phyloP scores from a whole-genome alignment of 2,113 vertebrate species.

The Probosciger aterrimus region DNA sequence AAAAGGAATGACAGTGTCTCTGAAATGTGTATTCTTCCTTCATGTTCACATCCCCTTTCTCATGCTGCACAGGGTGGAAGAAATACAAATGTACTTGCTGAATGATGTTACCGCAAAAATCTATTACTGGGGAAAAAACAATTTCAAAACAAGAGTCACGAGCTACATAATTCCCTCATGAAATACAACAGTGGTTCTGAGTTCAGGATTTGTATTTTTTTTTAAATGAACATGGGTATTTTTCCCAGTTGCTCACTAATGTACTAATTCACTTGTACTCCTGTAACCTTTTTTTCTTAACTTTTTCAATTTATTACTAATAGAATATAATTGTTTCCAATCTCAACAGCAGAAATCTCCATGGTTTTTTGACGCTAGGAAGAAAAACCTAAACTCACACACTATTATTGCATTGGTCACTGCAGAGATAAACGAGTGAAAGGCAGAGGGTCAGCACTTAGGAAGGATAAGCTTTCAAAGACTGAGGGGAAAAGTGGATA shows the following conservation, averaged over 20 bases:
- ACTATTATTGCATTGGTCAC: not conserved
- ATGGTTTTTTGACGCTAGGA: not conserved
- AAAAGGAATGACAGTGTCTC: not conserved
- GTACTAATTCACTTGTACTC: not conserved
- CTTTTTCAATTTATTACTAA: not conserved
- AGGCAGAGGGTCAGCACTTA: not conserved
- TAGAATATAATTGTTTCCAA: not conserved
- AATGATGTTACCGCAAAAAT: not conserved
- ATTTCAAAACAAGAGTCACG: not conserved
- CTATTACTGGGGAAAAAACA: not conserved
- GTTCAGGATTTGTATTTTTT: not conserved
- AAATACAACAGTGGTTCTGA: not conserved
- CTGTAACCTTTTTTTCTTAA: not conserved
- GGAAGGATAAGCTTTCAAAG: not conserved
- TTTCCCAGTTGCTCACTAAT: not conserved
- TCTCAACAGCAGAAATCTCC: not conserved
- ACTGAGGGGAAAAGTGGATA: not conserved
- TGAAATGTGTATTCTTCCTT: not conserved
- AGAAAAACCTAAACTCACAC: not conserved
- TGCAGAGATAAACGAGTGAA: rapidly evolving
- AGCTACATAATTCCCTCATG: not conserved
- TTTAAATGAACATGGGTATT: not conserved
- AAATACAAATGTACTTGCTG: not conserved
- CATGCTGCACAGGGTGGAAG: not conserved
- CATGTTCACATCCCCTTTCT: not conserved